Evolutionary conservation across 2,888 invertebrate genomes (phyloP).

Genomic region (Luffia ferchaultella): DNA sequence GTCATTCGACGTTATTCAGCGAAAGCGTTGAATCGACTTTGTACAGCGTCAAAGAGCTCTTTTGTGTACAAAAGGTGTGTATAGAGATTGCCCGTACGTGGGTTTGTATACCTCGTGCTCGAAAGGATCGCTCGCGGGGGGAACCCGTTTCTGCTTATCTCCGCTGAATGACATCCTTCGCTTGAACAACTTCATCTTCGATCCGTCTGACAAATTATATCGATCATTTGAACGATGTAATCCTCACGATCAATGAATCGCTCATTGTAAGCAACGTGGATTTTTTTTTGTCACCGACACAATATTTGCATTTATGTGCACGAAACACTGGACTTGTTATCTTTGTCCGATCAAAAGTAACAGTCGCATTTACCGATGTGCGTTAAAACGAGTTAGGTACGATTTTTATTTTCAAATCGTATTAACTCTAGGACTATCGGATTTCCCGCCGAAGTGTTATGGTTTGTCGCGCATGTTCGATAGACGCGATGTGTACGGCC

Average conservation of each 20-base stretch:
- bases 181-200: constrained; percentile 59
- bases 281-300: neutral
- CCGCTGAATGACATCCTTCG: constrained; percentile 56
- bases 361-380: constrained; percentile 7
- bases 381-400: neutral
- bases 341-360: constrained; percentile 27
- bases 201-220: neutral
- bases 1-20: no score
- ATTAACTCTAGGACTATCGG: neutral
- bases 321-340: constrained; percentile 21
- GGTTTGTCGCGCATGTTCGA: constrained; percentile 26
- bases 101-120: constrained; percentile 44
- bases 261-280: neutral
- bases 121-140: constrained; percentile 49
- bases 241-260: neutral
- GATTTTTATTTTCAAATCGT: neutral
- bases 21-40: no score
- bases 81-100: neutral
- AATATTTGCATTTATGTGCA: constrained; percentile 10
- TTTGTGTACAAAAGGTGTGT: no score
- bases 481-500: constrained; percentile 35
- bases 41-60: no score
- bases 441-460: constrained; percentile 11
- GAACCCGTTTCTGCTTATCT: constrained; percentile 59
- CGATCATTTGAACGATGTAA: neutral